Conservation (phyloP, 2,888 invertebrate genomes). For the Drosophila leonis region DNA sequence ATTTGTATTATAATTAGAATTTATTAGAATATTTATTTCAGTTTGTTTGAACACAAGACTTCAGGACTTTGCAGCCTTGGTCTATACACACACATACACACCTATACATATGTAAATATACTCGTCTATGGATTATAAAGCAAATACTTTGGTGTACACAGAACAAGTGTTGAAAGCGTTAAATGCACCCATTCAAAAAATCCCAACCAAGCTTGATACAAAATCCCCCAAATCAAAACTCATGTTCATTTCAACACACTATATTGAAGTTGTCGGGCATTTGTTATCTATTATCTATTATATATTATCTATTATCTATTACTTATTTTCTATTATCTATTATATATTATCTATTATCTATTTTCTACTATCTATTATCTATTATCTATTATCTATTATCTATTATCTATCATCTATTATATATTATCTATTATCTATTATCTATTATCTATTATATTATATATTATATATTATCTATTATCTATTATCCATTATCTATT, state of each 20-base stretch:
- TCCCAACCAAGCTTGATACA: slow-evolving; percentile 20
- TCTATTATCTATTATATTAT: neutral
- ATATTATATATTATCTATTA: too few relatives aligned
- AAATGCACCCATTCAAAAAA: slow-evolving; percentile 68
- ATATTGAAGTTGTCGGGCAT: slow-evolving; percentile 11
- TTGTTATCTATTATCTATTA: neutral
- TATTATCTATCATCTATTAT: neutral
- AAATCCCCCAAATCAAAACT: slow-evolving; percentile 40
- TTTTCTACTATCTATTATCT: neutral
- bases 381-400: neutral
- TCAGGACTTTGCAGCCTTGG: slow-evolving; percentile 5
- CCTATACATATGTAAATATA: neutral
- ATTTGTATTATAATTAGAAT: neutral
- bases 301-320: neutral
- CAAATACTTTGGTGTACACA: slow-evolving; percentile 23
- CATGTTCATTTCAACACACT: slow-evolving; percentile 51
- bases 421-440: neutral
- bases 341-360: neutral
- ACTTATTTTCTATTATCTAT: neutral
- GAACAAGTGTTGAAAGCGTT: slow-evolving; percentile 66
- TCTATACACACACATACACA: slow-evolving; percentile 9
- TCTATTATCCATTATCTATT: neutral
- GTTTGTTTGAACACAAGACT: neutral
- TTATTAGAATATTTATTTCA: neutral
- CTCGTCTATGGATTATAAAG: slow-evolving; percentile 4